These are phyloP conservation scores for Calcarius lapponicus DNA, from an alignment of 2,797 vertebrate species.

Conservation along the genomic window DNA sequence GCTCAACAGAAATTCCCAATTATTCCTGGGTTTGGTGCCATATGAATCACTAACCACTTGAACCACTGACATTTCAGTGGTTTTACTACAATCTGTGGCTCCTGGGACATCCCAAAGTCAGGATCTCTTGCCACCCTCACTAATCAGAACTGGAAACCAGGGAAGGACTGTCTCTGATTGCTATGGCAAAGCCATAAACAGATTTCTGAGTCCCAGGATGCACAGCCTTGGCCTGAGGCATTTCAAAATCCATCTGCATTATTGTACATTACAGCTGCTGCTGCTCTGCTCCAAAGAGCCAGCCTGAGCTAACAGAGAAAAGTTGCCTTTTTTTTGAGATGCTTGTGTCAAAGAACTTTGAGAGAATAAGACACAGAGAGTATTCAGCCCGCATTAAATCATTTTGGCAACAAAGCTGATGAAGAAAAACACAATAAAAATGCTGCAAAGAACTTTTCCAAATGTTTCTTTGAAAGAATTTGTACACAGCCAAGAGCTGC, in stretches of 20 bases:
- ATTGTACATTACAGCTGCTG: background rate
- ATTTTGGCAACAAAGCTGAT: conserved; percentile 37
- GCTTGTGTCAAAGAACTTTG: background rate
- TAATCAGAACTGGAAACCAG: background rate
- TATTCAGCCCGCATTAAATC: background rate
- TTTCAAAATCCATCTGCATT: background rate
- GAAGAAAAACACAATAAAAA: conserved; percentile 48
- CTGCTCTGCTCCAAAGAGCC: background rate
- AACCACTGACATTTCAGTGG: background rate
- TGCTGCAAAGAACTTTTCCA: conserved; percentile 32
- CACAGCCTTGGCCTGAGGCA: background rate
- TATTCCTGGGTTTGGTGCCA: background rate
- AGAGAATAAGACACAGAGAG: background rate
- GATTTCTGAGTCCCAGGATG: background rate
- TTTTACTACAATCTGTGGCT: background rate
- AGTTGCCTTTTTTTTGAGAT: background rate
- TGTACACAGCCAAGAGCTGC: conserved; percentile 38
- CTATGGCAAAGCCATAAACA: background rate
- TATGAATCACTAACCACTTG: background rate
- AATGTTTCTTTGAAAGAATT: conserved; percentile 58
- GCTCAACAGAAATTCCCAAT: background rate
- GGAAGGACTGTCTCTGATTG: accelerated
- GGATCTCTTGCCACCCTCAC: background rate
- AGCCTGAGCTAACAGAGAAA: background rate
- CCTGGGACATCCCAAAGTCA: background rate